These are phyloP conservation scores for Sesia apiformis DNA, from an alignment of 2,888 invertebrate species.

Conservation along the genomic window DNA sequence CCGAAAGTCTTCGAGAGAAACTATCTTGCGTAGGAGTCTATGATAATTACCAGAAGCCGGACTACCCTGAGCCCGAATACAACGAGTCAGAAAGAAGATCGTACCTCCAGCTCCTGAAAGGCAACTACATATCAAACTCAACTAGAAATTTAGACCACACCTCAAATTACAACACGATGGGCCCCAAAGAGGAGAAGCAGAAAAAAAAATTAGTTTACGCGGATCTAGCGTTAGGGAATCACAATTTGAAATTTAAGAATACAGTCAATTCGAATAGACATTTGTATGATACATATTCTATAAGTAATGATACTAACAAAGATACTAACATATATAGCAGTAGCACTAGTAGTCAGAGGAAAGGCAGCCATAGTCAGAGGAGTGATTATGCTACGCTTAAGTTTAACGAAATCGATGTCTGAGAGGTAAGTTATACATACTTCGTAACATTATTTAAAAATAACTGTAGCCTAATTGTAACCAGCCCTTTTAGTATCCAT, in stretches of 20 bases:
- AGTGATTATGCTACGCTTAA: slow-evolving; percentile 69
- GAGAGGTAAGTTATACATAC: slow-evolving; percentile 42
- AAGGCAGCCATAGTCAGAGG: slow-evolving; percentile 38
- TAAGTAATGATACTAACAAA: slow-evolving; percentile 58
- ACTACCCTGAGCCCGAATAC: slow-evolving; percentile 62
- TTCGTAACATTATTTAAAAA: too few relatives aligned
- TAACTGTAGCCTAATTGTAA: too few relatives aligned
- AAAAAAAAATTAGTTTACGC: slow-evolving; percentile 71
- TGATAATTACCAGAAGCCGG: slow-evolving; percentile 63
- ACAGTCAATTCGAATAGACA: slow-evolving; percentile 74
- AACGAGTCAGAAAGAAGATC: slow-evolving; percentile 60
- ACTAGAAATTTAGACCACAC: slow-evolving; percentile 55
- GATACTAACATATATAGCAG: slow-evolving; percentile 52
- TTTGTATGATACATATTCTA: slow-evolving; percentile 68
- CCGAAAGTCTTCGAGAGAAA: slow-evolving; percentile 66
- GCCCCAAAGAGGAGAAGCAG: slow-evolving; percentile 57
- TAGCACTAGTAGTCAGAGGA: slow-evolving; percentile 45
- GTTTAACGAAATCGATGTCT: slow-evolving; percentile 71
- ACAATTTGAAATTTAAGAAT: slow-evolving; percentile 73
- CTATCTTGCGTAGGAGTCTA: slow-evolving; percentile 66
- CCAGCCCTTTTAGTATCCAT: too few relatives aligned
- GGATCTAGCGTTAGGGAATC: slow-evolving; percentile 71
- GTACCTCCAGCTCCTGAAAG: slow-evolving; percentile 59
- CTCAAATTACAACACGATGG: slow-evolving; percentile 38
- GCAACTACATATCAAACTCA: slow-evolving; percentile 68